Percentiles rank a stretch among this genome's conserved stretches.
Conservation (phyloP, 2,797 vertebrate genomes). For the Echiichthys vipera region DNA sequence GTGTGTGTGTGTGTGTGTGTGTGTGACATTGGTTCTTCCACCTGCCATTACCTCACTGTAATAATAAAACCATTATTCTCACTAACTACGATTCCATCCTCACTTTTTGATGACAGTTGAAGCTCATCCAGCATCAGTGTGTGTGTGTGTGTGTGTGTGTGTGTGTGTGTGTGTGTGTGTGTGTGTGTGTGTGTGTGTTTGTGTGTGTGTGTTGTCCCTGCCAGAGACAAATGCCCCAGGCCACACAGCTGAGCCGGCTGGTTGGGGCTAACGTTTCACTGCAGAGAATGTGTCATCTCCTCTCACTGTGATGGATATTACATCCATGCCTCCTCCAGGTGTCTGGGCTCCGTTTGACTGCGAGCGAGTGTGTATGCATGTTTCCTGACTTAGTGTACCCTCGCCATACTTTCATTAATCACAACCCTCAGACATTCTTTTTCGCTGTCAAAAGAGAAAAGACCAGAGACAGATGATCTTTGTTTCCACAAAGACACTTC, state of each 20-base stretch:
- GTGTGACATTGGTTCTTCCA: conserved; percentile 45
- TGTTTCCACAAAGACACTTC: conserved; percentile 52
- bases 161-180: conserved; percentile 18
- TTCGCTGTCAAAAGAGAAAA: conserved; percentile 48
- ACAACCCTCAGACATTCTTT: conserved; percentile 52
- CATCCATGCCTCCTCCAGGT: conserved; percentile 59
- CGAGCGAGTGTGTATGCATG: conserved; percentile 12
- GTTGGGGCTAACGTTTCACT: conserved; percentile 53
- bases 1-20: conserved; percentile 18
- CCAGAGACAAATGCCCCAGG: conserved; percentile 55
- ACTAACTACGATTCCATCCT: conserved; percentile 67
- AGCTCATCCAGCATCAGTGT: conserved; percentile 43
- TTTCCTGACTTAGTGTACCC: conserved; percentile 48
- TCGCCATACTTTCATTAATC: conserved; percentile 69
- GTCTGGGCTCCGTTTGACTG: conserved; percentile 22
- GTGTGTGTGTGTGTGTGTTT: conserved; percentile 17
- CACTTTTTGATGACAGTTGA: conserved; percentile 60
- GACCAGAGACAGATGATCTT: conserved; percentile 61
- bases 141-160: conserved; percentile 9
- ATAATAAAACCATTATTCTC: conserved; percentile 73
- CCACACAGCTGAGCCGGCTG: conserved; percentile 60
- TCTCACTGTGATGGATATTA: conserved; percentile 60
- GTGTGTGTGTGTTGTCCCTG: conserved; percentile 33
- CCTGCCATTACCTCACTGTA: conserved; percentile 76
- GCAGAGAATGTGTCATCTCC: conserved; percentile 57